Evolutionary conservation across 2,797 vertebrate genomes (phyloP), one percentile per base, ranked within the genome.

Genomic region (Eleutherodactylus coqui): DNA sequence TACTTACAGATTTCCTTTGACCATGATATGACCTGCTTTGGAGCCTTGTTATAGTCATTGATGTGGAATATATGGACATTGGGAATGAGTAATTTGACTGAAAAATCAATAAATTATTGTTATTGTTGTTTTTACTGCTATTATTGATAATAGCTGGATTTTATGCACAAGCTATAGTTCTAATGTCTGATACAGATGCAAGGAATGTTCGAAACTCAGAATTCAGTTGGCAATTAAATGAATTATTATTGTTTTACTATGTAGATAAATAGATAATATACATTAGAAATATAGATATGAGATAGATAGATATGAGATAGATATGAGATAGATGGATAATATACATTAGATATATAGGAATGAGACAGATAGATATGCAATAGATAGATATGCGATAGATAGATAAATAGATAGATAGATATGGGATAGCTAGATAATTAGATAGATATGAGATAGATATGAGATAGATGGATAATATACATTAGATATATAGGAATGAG

Each of bases 401-500:
- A 17, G 32, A 67, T 34, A 67, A 16, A 67, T 36, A 21, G 16
- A 67, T 67, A 34, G 16, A 67, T 19, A 36, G n/a, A n/a, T n/a
- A n/a, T n/a, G n/a, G n/a, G 62, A 67, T 67, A 34, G 62, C 6
- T 67, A 67, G 1, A 55, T 5, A 9, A 53, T 8, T 55, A 55
- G 8, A 55, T 55, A 55, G 5, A 55, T 55, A 55, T 10, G n/a
- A 24, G n/a, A 5, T 24, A 55, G 53, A 55, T 7, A n/a, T n/a
- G n/a, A 24, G 53, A 49, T 49, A 49, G 47, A 49, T n/a, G n/a
- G n/a, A n/a, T n/a, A n/a, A n/a, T n/a, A n/a, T 49, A 3, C 8
- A 24, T n/a, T 60, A 60, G 58, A 60, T 29, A 60, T n/a, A 60
- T 60, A n/a, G n/a, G n/a, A n/a, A n/a, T n/a, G n/a, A 60, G 58